phyloP scores from a whole-genome alignment of 2,797 vertebrate species.

The Xerus rutilus region DNA sequence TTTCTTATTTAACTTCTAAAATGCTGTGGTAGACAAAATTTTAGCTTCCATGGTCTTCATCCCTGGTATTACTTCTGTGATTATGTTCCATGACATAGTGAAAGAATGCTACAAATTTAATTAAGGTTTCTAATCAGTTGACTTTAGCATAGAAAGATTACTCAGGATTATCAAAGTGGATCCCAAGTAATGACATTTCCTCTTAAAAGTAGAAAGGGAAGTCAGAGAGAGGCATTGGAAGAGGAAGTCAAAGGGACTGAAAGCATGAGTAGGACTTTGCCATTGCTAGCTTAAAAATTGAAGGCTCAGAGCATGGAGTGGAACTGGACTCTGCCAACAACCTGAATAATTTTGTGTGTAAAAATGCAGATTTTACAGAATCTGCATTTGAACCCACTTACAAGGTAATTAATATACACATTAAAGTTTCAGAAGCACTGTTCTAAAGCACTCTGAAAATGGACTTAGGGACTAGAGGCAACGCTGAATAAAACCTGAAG shows the following conservation, averaged over 20 bases:
- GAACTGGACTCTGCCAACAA: background rate
- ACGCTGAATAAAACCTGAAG: background rate
- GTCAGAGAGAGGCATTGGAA: background rate
- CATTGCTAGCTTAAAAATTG: background rate
- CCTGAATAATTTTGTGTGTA: background rate
- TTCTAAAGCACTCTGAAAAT: background rate
- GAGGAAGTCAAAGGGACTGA: background rate
- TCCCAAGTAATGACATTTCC: background rate
- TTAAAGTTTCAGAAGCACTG: background rate
- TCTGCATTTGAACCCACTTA: background rate
- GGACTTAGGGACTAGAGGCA: background rate
- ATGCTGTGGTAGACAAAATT: slow-evolving; percentile 1
- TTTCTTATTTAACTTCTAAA: slow-evolving; percentile 50
- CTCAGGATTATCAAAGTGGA: background rate
- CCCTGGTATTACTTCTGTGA: background rate
- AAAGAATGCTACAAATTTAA: slow-evolving; percentile 14
- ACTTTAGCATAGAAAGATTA: slow-evolving; percentile 18
- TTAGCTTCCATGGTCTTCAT: background rate
- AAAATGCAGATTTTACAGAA: background rate
- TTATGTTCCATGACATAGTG: background rate
- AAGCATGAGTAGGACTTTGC: background rate
- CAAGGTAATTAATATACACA: background rate
- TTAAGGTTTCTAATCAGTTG: background rate
- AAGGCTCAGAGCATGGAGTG: background rate
- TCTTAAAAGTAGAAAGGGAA: background rate